A percentile compares a stretch with the other conserved stretches of the same genome.
Evolutionary conservation across 2,888 invertebrate genomes (phyloP).

Genomic region (Pterostichus niger): DNA sequence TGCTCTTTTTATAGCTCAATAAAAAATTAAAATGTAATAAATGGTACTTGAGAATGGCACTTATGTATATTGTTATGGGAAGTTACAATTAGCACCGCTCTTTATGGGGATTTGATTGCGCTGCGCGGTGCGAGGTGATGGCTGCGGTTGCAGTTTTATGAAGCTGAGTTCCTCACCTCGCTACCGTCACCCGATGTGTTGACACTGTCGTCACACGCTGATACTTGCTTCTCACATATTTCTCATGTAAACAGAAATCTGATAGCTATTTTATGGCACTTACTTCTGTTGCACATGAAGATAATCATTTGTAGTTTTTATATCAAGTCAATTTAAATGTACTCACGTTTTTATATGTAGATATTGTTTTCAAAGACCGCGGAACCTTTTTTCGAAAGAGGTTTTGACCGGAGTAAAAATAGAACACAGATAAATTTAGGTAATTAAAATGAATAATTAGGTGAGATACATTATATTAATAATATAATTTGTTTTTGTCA

Average conservation of each 20-base stretch:
- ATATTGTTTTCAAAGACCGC: no score
- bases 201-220: slow-evolving; percentile 1
- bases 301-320: background rate
- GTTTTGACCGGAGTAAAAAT: no score
- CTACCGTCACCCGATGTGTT: background rate
- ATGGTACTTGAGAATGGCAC: slow-evolving; percentile 69
- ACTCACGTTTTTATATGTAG: no score
- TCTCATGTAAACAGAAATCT: background rate
- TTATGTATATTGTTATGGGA: slow-evolving; percentile 70
- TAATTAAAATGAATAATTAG: no score
- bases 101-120: slow-evolving; percentile 60
- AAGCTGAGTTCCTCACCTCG: slow-evolving; percentile 23
- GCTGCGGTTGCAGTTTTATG: slow-evolving; percentile 55
- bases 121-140: slow-evolving; percentile 12
- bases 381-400: no score
- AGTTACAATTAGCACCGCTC: slow-evolving; percentile 70
- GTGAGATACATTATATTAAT: no score
- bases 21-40: slow-evolving; percentile 71
- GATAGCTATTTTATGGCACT: background rate
- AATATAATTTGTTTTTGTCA: no score
- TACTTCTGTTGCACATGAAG: background rate
- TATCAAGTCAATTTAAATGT: no score
- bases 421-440: no score
- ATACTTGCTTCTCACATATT: slow-evolving; percentile 10
- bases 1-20: slow-evolving; percentile 71